Evolutionary conservation across 2,113 vertebrate species (phyloP).

Genomic region (Diadophis punctatus): DNA sequence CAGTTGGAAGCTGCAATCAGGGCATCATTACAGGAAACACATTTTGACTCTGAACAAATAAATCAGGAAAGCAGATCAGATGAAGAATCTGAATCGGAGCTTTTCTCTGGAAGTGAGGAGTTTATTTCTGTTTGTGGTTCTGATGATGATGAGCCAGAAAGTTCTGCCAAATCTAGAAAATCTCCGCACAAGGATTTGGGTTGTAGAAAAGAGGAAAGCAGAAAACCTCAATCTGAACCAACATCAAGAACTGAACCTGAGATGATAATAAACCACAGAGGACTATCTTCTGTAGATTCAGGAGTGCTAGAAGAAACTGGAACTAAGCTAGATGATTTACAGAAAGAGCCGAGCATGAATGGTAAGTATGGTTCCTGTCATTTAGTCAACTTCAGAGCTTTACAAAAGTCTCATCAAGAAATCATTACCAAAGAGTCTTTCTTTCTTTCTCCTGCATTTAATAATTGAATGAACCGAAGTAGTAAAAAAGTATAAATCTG

Average conservation of each 20-base stretch:
- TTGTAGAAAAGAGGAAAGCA: constrained; percentile 90
- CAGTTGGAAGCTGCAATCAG: constrained; percentile 97
- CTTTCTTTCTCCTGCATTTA: neutral
- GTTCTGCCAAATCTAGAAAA: constrained; percentile 80
- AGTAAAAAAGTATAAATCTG: neutral
- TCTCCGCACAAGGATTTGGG: constrained; percentile 89
- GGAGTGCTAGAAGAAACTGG: constrained; percentile 57
- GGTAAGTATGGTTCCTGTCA: constrained; percentile 64
- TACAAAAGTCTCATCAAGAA: neutral
- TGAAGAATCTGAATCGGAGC: constrained; percentile 93
- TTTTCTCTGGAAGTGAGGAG: constrained; percentile 95
- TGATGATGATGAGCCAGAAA: constrained; percentile 79
- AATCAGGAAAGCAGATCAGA: constrained; percentile 86
- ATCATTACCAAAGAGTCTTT: neutral
- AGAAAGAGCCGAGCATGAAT: constrained; percentile 76
- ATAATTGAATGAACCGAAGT: neutral
- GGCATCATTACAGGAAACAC: constrained; percentile 95
- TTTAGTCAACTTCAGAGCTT: neutral
- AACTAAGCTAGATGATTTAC: constrained; percentile 66
- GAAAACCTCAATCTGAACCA: constrained; percentile 84
- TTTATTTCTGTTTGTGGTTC: constrained; percentile 95
- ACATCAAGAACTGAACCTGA: constrained; percentile 71
- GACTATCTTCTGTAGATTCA: constrained; percentile 55
- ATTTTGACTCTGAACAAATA: constrained; percentile 87
- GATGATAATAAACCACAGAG: constrained; percentile 74